A percentile compares a stretch with the other conserved stretches of the same genome.
These are phyloP conservation scores for Chloroceryle amazona DNA, from an alignment of 2,797 vertebrate genomes.

Conservation along the genomic window DNA sequence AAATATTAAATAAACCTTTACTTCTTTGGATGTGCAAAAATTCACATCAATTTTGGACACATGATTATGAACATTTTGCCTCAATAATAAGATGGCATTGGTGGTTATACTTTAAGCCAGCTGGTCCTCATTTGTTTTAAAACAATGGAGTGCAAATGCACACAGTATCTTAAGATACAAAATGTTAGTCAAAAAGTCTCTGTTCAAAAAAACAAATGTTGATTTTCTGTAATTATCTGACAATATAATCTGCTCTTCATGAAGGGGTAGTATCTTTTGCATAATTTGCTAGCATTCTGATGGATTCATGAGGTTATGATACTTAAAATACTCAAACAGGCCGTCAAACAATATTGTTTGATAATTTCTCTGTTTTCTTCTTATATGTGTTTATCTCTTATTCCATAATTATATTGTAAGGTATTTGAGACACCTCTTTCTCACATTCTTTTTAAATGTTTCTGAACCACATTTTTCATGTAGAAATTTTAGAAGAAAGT, in stretches of 20 bases:
- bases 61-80: not conserved
- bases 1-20: not conserved
- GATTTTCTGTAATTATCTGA: not conserved
- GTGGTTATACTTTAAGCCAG: not conserved
- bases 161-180: not conserved
- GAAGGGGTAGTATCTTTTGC: not conserved
- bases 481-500: not conserved
- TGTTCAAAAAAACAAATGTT: fast-evolving
- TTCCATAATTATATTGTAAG: not conserved
- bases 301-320: not conserved
- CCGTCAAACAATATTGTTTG: not conserved
- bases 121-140: not conserved
- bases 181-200: not conserved
- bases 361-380: not conserved
- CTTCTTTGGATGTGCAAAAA: not conserved
- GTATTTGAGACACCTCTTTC: not conserved
- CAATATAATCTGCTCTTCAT: not conserved
- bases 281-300: not conserved
- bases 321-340: not conserved
- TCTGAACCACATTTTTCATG: not conserved
- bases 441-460: not conserved
- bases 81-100: not conserved
- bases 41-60: not conserved
- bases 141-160: not conserved
- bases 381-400: not conserved